phyloP scores from a whole-genome alignment of 2,797 vertebrate species.

The Garrulus glandarius region DNA sequence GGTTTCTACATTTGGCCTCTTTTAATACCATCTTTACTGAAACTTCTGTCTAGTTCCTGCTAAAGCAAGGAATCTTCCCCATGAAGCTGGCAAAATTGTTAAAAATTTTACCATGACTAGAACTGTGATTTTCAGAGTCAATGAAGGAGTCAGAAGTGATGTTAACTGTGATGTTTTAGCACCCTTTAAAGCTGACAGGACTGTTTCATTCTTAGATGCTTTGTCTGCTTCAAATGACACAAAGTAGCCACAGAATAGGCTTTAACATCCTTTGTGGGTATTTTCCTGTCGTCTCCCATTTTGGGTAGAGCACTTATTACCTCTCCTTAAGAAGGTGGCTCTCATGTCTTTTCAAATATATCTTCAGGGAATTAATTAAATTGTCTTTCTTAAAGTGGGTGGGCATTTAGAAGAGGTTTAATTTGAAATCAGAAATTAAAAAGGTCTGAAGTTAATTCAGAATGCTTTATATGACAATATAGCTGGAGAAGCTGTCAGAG shows the following conservation, averaged over 20 bases:
- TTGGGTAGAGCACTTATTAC: not conserved
- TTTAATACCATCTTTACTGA: not conserved
- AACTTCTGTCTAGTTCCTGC: not conserved
- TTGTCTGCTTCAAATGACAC: not conserved
- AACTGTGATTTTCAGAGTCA: not conserved
- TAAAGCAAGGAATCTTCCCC: not conserved
- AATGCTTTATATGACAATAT: not conserved
- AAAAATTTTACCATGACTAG: not conserved
- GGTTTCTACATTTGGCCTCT: not conserved
- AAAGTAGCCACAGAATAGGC: not conserved
- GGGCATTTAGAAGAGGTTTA: not conserved
- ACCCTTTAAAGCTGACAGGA: not conserved
- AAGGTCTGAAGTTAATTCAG: not conserved
- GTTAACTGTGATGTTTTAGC: not conserved
- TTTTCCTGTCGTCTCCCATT: not conserved
- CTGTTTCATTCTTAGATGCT: not conserved
- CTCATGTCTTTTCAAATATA: not conserved
- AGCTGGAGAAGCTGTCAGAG: not conserved
- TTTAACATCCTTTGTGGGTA: not conserved
- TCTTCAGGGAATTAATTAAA: not conserved
- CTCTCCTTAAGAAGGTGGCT: not conserved
- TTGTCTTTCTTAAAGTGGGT: not conserved
- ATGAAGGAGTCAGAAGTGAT: not conserved
- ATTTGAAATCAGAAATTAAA: not conserved
- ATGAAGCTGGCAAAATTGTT: fast-evolving